phyloP scores from a whole-genome alignment of 2,113 vertebrate genomes.

The Dermatemys mawii region DNA sequence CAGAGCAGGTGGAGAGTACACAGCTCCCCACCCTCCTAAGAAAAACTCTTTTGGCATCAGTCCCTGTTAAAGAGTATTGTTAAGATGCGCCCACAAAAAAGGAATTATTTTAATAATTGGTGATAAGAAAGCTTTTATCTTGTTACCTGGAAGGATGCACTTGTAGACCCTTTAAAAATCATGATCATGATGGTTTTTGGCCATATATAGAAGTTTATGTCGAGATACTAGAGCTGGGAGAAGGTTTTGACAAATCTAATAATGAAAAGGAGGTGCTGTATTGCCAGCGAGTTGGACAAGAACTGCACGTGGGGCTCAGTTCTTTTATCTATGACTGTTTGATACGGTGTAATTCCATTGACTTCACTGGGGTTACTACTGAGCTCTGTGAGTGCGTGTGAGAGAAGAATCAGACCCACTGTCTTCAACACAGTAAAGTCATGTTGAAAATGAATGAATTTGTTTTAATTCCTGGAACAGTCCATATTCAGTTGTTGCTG shows the following conservation, averaged over 20 bases:
- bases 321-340: background rate
- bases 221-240: background rate
- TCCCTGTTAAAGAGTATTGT: background rate
- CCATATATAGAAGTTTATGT: background rate
- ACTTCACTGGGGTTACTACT: background rate
- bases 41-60: background rate
- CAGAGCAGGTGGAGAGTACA: no score
- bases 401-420: background rate
- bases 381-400: background rate
- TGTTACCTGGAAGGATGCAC: background rate
- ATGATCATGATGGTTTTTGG: background rate
- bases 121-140: background rate
- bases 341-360: background rate
- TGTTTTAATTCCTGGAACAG: conserved; percentile 5
- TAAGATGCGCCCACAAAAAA: background rate
- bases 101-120: background rate
- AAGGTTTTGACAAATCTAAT: background rate
- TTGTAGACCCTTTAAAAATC: background rate
- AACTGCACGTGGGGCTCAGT: background rate
- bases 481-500: background rate
- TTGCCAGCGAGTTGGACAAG: background rate
- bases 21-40: background rate
- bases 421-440: background rate
- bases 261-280: background rate
- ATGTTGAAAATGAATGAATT: background rate